These are phyloP conservation scores for Andricus curvator DNA, from an alignment of 2,888 invertebrate species.

Conservation along the genomic window DNA sequence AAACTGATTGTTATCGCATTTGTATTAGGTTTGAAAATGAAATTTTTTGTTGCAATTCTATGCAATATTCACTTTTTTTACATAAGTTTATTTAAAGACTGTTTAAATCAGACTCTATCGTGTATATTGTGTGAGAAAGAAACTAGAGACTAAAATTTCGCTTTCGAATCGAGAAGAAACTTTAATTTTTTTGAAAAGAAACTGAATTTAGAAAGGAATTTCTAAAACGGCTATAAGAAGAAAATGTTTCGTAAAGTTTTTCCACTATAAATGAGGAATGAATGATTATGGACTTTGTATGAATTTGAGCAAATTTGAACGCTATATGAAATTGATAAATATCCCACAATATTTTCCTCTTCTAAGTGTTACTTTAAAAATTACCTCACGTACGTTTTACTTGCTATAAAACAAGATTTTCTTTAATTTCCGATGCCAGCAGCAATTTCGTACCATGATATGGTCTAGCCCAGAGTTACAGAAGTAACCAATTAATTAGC, in stretches of 20 bases:
- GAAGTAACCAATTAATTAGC: conserved; percentile 57
- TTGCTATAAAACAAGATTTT: conserved; percentile 61
- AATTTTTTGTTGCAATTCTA: no score
- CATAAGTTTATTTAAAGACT: no score
- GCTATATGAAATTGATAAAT: background rate
- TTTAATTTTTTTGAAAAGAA: background rate
- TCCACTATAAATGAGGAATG: background rate
- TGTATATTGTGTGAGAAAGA: no score
- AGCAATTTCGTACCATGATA: conserved; percentile 67
- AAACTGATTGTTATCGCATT: no score
- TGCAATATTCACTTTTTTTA: no score
- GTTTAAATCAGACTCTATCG: no score
- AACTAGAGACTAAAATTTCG: background rate
- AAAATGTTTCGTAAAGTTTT: background rate
- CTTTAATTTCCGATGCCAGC: conserved; percentile 57
- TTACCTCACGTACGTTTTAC: conserved; percentile 53
- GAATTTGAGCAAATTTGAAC: background rate
- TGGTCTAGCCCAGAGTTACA: conserved; percentile 72
- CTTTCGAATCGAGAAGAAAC: background rate
- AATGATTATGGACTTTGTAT: background rate
- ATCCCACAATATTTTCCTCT: conserved; percentile 47
- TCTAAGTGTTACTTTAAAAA: conserved; percentile 57
- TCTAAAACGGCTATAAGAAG: background rate
- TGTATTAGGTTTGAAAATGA: no score
- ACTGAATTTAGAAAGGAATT: background rate